Evolutionary conservation across 2,113 vertebrate species (phyloP).

Genomic region (Cichladusa arquata): DNA sequence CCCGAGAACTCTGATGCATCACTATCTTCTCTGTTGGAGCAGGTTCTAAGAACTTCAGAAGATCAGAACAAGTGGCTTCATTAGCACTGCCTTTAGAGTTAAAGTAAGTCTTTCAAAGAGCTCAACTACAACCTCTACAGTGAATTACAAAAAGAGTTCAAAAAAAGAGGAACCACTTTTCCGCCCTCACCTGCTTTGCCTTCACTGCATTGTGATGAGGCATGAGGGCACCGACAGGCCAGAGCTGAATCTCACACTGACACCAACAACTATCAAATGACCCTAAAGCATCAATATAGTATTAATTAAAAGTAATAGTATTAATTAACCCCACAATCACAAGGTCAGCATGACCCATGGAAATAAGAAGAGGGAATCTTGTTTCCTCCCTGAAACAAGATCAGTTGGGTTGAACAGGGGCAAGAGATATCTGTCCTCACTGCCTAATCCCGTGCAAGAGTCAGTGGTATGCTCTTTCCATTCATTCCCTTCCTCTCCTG

Average conservation of each 20-base stretch:
- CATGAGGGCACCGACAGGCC: neutral
- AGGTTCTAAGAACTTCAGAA: neutral
- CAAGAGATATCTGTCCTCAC: neutral
- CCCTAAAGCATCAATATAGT: fast-evolving
- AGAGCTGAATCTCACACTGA: fast-evolving
- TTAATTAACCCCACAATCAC: neutral
- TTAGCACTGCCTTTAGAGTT: neutral
- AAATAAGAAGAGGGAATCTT: neutral
- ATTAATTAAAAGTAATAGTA: neutral
- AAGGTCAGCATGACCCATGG: neutral
- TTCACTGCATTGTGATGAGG: fast-evolving
- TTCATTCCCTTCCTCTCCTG: neutral
- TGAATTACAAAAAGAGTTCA: neutral
- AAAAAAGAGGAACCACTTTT: neutral
- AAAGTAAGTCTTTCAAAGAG: neutral
- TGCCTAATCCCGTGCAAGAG: neutral
- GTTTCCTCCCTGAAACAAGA: neutral
- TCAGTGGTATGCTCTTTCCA: neutral
- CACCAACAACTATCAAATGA: neutral
- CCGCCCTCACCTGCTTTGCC: neutral
- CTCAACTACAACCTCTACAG: neutral
- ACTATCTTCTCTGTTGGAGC: neutral
- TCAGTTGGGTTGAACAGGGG: neutral
- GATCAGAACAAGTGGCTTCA: neutral
- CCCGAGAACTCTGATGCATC: neutral